phyloP scores from a whole-genome alignment of 2,797 vertebrate genomes.

The Notamacropus eugenii region DNA sequence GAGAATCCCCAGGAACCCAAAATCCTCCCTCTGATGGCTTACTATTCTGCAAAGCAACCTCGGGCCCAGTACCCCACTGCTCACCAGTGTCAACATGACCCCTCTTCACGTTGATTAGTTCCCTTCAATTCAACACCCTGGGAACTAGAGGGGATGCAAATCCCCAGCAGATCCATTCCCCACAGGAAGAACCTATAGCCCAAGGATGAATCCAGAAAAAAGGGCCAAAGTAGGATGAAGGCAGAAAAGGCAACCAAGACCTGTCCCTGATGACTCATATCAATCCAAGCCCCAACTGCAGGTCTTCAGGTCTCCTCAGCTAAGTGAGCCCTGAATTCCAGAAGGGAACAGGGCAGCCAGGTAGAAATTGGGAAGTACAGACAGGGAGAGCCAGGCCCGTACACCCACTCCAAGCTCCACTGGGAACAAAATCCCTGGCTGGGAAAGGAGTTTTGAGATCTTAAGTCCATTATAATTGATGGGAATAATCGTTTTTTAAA shows the following conservation, averaged over 20 bases:
- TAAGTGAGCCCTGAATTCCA: not conserved
- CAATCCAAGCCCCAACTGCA: not conserved
- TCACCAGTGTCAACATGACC: not conserved
- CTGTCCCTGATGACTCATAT: not conserved
- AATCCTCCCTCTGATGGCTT: too few species aligned
- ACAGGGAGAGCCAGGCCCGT: not conserved
- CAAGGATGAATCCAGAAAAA: not conserved
- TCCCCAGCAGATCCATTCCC: not conserved
- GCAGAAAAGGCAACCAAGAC: accelerated
- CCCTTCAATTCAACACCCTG: not conserved
- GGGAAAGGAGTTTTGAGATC: not conserved
- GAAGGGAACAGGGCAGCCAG: not conserved
- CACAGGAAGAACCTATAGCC: not conserved
- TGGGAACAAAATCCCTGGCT: not conserved
- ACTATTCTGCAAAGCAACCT: not conserved
- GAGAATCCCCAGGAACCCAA: not conserved
- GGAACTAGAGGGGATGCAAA: not conserved
- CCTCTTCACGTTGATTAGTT: not conserved
- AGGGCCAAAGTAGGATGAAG: not conserved
- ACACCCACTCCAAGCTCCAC: too few species aligned
- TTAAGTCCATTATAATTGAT: not conserved
- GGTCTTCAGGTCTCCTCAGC: not conserved
- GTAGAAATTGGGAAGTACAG: not conserved
- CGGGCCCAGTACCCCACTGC: not conserved
- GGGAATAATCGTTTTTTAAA: not conserved